Evolutionary conservation across 1,140 invertebrate species (phyloP).

Genomic region (Mamestra configurata): DNA sequence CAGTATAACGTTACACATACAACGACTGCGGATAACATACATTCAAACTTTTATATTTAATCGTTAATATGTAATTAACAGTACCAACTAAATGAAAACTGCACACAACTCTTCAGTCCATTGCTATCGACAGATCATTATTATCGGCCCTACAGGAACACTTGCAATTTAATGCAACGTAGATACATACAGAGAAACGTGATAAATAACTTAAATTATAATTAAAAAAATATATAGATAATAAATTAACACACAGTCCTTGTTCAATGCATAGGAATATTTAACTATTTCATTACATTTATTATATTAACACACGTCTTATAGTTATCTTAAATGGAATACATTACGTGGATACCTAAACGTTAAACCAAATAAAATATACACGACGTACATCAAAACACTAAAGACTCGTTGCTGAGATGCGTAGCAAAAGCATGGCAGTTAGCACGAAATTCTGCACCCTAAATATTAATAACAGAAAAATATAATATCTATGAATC

Average conservation of each 20-base stretch:
- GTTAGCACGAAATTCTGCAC: conserved; percentile 85
- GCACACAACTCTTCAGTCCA: conserved; percentile 70
- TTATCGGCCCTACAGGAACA: conserved; percentile 65
- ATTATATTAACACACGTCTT: conserved; percentile 81
- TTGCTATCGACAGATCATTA: conserved; percentile 78
- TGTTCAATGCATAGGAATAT: conserved; percentile 83
- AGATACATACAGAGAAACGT: conserved; percentile 73
- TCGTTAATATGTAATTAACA: conserved; percentile 60
- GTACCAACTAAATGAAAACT: conserved; percentile 67
- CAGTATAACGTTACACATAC: conserved; percentile 66
- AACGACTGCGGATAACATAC: conserved; percentile 65
- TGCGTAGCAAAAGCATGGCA: conserved; percentile 84
- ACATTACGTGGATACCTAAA: conserved; percentile 79
- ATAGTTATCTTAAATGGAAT: conserved; percentile 83
- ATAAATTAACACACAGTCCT: conserved; percentile 86
- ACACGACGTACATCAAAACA: conserved; percentile 70
- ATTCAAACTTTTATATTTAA: conserved; percentile 65
- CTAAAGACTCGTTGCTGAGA: conserved; percentile 79
- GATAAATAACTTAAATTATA: conserved; percentile 86
- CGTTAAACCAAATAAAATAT: conserved; percentile 72
- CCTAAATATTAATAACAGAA: conserved; percentile 84
- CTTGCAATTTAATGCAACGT: conserved; percentile 68
- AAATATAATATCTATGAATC: conserved; percentile 77
- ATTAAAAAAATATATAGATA: conserved; percentile 78
- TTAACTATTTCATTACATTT: conserved; percentile 76